Evolutionary conservation across 1,140 invertebrate genomes (phyloP).

Genomic region (Acyrthosiphon pisum): DNA sequence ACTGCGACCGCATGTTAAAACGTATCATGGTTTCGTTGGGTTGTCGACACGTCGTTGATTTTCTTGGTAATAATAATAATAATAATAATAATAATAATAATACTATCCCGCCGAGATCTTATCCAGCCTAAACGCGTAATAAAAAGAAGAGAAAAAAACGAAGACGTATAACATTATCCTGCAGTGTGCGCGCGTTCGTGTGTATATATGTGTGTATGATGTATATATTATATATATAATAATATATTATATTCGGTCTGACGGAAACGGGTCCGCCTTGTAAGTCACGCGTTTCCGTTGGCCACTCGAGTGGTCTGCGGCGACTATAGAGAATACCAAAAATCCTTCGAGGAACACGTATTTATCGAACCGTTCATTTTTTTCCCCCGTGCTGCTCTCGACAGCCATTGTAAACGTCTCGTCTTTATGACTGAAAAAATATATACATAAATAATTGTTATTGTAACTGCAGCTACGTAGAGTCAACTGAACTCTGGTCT

Average conservation of each 20-base stretch:
- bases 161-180: not conserved
- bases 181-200: not conserved
- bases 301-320: slow-evolving; percentile 5
- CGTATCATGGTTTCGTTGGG: not conserved
- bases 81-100: not conserved
- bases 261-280: slow-evolving; percentile 41
- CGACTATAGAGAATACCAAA: slow-evolving; percentile 26
- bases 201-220: not conserved
- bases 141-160: not conserved
- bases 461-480: not conserved
- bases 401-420: slow-evolving; percentile 13
- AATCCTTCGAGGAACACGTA: slow-evolving; percentile 25
- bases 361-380: slow-evolving; percentile 38
- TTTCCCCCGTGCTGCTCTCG: not conserved
- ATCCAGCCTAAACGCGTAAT: slow-evolving; percentile 19
- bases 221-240: not conserved
- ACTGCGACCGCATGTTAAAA: not conserved
- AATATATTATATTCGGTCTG: slow-evolving; percentile 36
- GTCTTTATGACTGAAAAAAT: not conserved
- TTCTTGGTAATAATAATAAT: not conserved
- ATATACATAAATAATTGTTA: not conserved
- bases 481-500: slow-evolving; percentile 4
- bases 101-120: slow-evolving; percentile 18
- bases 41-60: slow-evolving; percentile 24
- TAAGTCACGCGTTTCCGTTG: slow-evolving; percentile 41